phyloP scores from a whole-genome alignment of 2,113 vertebrate species.

The Capreolus pygargus region DNA sequence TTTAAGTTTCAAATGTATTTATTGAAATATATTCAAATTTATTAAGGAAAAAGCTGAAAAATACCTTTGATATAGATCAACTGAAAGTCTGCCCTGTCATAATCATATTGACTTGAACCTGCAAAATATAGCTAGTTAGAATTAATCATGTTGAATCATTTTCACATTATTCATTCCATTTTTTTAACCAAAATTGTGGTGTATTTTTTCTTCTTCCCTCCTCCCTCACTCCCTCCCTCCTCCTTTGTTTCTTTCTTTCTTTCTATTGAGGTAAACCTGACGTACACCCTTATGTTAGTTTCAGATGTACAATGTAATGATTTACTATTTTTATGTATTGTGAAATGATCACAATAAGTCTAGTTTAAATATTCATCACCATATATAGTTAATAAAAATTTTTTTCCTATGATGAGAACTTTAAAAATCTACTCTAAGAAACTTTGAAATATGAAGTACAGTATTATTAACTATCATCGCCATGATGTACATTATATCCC shows the following conservation, averaged over 20 bases:
- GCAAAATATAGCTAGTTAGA: slow-evolving; percentile 10
- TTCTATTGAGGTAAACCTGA: not conserved
- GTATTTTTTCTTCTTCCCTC: not conserved
- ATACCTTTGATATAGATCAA: not conserved
- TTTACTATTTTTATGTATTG: not conserved
- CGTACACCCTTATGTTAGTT: not conserved
- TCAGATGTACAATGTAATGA: not conserved
- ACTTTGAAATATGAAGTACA: not conserved
- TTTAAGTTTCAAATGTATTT: slow-evolving; percentile 2
- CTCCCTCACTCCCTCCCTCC: not conserved
- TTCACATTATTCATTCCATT: not conserved
- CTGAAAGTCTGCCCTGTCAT: not conserved
- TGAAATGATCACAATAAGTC: not conserved
- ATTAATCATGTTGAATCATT: not conserved
- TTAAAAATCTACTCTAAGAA: not conserved
- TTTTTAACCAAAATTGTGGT: not conserved
- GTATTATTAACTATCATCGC: not conserved
- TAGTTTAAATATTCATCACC: not conserved
- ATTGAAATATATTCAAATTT: not conserved
- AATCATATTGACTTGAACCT: not conserved
- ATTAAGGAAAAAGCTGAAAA: slow-evolving; percentile 26
- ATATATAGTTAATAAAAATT: not conserved
- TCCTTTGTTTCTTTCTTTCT: not conserved
- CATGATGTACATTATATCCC: not conserved
- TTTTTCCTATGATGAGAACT: not conserved